phyloP scores from a whole-genome alignment of 2,113 vertebrate genomes.

The Cephalopterus ornatus region DNA sequence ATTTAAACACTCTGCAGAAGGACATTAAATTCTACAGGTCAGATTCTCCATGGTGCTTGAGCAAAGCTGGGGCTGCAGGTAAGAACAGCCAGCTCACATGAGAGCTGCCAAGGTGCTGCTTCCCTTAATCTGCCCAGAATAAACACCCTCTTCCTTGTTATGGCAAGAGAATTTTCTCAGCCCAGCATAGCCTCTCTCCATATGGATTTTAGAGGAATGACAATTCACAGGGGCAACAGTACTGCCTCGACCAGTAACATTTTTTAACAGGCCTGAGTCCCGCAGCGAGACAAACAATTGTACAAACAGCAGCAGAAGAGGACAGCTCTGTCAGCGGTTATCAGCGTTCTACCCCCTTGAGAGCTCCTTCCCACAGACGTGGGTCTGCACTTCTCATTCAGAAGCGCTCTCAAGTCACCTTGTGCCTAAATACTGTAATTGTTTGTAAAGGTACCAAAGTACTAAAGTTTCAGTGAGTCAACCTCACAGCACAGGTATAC shows the following conservation, averaged over 20 bases:
- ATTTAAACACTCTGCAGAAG: slow-evolving; percentile 17
- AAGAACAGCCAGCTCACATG: not conserved
- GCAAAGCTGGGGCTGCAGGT: not conserved
- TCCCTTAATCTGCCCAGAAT: not conserved
- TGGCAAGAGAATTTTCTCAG: not conserved
- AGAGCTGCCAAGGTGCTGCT: not conserved
- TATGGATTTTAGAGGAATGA: not conserved
- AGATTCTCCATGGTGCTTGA: not conserved
- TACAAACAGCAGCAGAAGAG: rapidly evolving
- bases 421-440: not conserved
- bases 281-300: rapidly evolving
- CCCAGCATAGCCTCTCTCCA: not conserved
- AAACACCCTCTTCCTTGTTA: not conserved
- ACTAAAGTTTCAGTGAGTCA: not conserved
- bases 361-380: not conserved
- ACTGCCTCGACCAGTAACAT: not conserved
- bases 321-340: not conserved
- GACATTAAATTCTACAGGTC: not conserved
- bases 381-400: not conserved
- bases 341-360: not conserved
- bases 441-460: not conserved
- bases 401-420: not conserved
- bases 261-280: not conserved
- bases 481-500: rapidly evolving
- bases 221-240: not conserved